phyloP scores from a whole-genome alignment of 2,797 vertebrate genomes.

The Thalassophryne amazonica region DNA sequence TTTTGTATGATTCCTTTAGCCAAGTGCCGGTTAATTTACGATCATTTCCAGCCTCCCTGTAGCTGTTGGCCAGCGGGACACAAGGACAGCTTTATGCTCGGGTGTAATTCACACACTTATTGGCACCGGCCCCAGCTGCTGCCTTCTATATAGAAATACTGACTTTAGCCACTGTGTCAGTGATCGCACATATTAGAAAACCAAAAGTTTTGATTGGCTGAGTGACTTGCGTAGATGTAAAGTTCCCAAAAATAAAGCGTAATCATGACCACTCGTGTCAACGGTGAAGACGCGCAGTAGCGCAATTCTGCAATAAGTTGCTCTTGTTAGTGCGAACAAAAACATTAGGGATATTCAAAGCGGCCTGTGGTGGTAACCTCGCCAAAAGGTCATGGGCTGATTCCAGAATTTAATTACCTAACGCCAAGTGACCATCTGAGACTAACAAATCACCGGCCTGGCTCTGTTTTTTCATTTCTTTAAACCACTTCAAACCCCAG shows the following conservation, averaged over 20 bases:
- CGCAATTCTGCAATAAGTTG: slow-evolving; percentile 67
- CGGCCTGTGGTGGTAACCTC: slow-evolving; percentile 58
- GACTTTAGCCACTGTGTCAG: slow-evolving; percentile 59
- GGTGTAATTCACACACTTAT: slow-evolving; percentile 74
- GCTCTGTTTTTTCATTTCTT: slow-evolving; percentile 5
- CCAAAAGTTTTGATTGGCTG: slow-evolving; percentile 64
- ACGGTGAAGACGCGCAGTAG: slow-evolving; percentile 48
- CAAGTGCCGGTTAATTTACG: slow-evolving; percentile 71
- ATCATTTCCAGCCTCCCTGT: slow-evolving; percentile 70
- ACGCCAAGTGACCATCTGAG: slow-evolving; percentile 37
- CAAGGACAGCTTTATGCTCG: slow-evolving; percentile 72
- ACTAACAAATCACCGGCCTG: slow-evolving; percentile 45
- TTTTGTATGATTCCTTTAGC: slow-evolving; percentile 65
- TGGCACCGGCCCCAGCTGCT: slow-evolving; percentile 66
- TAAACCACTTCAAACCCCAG: slow-evolving; percentile 12
- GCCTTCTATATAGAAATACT: slow-evolving; percentile 59
- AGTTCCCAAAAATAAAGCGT: too few species aligned
- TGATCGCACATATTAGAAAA: slow-evolving; percentile 60
- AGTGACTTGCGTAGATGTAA: slow-evolving; percentile 54
- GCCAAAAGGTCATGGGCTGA: slow-evolving; percentile 43
- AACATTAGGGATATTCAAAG: slow-evolving; percentile 61
- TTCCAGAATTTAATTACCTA: slow-evolving; percentile 47
- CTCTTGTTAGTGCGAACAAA: slow-evolving; percentile 62
- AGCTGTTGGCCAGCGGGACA: slow-evolving; percentile 69
- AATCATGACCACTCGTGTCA: slow-evolving; percentile 8